Percentiles rank a stretch among this genome's conserved stretches.
Evolutionary conservation across 2,113 vertebrate species (phyloP).

Genomic region (Halcyon malimbica): DNA sequence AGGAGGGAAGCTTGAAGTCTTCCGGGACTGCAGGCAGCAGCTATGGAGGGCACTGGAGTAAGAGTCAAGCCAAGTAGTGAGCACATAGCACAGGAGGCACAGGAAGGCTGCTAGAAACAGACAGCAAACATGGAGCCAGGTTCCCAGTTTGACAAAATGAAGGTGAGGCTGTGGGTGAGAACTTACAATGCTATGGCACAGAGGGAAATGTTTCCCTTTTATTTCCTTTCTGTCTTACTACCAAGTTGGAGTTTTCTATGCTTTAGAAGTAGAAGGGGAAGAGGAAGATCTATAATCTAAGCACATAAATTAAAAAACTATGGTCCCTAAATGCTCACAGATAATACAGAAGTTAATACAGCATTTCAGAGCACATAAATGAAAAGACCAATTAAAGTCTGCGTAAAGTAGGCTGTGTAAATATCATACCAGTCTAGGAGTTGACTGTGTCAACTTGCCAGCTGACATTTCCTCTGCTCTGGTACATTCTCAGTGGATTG

Average conservation of each 20-base stretch:
- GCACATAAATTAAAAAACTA: background rate
- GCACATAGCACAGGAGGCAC: background rate
- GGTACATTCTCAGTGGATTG: background rate
- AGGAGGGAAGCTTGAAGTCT: background rate
- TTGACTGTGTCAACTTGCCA: slow-evolving; percentile 8
- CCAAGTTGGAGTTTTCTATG: background rate
- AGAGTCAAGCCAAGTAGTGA: background rate
- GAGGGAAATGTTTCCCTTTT: background rate
- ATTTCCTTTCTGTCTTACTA: background rate
- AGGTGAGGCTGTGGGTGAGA: background rate
- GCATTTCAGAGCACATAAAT: background rate
- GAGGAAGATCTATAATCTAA: background rate
- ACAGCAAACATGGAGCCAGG: background rate
- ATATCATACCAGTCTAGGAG: slow-evolving; percentile 6
- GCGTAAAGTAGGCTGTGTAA: slow-evolving; percentile 5
- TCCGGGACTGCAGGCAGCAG: background rate
- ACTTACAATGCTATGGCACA: background rate
- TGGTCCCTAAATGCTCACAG: background rate
- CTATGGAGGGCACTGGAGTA: background rate
- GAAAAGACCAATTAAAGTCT: slow-evolving; percentile 34
- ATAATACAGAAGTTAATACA: background rate
- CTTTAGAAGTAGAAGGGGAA: background rate
- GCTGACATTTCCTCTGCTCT: background rate
- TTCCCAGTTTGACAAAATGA: background rate
- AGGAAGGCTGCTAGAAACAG: background rate